These are phyloP conservation scores for Platyrinchus mystaceus DNA, from an alignment of 2,797 vertebrate genomes.

Conservation along the genomic window DNA sequence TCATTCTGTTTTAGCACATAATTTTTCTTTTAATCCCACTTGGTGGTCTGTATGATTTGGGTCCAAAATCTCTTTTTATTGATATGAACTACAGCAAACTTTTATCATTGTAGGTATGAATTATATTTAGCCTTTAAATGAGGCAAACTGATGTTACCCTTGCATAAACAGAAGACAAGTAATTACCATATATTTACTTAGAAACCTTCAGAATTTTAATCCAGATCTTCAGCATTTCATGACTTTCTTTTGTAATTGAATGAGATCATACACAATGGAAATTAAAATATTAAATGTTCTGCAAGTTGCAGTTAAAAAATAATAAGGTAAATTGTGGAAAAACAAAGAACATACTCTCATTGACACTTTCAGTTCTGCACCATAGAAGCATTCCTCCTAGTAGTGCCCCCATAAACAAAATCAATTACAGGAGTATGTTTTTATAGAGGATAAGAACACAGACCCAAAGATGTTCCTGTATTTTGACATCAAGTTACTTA, in stretches of 20 bases:
- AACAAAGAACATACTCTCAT: neutral
- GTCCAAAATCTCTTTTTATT: neutral
- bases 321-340: neutral
- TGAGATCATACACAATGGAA: neutral
- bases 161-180: neutral
- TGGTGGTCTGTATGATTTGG: neutral
- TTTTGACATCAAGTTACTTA: neutral
- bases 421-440: neutral
- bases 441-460: neutral
- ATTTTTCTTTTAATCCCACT: slow-evolving; percentile 31
- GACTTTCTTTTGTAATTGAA: neutral
- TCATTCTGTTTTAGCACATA: slow-evolving; percentile 13
- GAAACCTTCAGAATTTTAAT: neutral
- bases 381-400: neutral
- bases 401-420: neutral
- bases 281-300: neutral
- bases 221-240: neutral
- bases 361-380: neutral
- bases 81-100: neutral
- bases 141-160: neutral
- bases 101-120: neutral
- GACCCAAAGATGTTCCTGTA: neutral
- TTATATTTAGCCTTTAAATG: neutral
- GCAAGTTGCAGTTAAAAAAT: neutral
- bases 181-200: neutral